Conservation (phyloP, 23 tunicate genomes). For the Diplosoma virens region DNA sequence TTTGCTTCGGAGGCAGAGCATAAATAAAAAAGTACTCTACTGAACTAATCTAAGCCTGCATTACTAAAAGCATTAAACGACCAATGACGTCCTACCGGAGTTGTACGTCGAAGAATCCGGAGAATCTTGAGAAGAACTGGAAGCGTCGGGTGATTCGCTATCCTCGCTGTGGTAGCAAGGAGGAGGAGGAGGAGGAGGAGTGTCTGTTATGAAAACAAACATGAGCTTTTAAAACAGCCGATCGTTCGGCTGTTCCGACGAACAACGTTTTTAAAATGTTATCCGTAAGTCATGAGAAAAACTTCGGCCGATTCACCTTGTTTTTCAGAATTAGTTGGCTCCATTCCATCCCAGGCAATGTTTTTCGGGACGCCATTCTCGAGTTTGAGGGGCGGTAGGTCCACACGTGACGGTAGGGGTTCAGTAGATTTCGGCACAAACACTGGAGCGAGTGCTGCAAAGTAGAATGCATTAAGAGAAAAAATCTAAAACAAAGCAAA, state of each 20-base stretch:
- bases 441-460: constrained; percentile 55
- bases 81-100: constrained; percentile 47
- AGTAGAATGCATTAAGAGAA: too few relatives aligned
- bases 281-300: too few relatives aligned
- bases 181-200: too few relatives aligned
- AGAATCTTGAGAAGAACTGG: constrained; percentile 29
- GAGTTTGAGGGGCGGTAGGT: constrained; percentile 45
- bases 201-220: too few relatives aligned
- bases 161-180: constrained; percentile 81
- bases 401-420: constrained; percentile 39
- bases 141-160: constrained; percentile 57
- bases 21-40: too few relatives aligned
- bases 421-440: constrained; percentile 83
- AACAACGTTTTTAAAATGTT: too few relatives aligned
- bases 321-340: constrained; percentile 9
- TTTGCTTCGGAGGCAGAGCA: too few relatives aligned
- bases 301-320: constrained; percentile 37
- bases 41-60: too few relatives aligned
- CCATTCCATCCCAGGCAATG: constrained; percentile 42
- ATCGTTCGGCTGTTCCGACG: too few relatives aligned
- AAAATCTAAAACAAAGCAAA: too few relatives aligned
- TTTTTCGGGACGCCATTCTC: constrained; percentile 58
- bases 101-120: constrained; percentile 38
- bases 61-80: too few relatives aligned
- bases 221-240: too few relatives aligned